A percentile compares a stretch with the other conserved stretches of the same genome.
Evolutionary conservation across 2,113 vertebrate genomes (phyloP).

Genomic region (Gymnocephalus cernua): DNA sequence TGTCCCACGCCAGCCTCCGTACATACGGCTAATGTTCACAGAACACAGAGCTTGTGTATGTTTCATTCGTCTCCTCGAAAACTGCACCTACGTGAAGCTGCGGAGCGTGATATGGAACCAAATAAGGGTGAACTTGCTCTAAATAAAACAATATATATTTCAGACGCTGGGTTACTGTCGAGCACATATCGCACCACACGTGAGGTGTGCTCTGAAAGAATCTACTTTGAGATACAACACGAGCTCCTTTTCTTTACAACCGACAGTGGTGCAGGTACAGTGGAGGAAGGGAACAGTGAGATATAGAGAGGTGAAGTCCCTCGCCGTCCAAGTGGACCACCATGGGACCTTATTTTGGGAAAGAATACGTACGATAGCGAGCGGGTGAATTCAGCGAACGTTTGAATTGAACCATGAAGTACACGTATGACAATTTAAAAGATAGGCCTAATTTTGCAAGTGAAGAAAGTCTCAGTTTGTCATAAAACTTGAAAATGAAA

Average conservation of each 20-base stretch:
- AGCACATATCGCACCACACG: conserved; percentile 20
- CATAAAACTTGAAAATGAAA: too few relatives aligned
- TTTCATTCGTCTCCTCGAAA: conserved; percentile 55
- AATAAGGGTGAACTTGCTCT: neutral
- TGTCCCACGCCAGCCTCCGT: conserved; percentile 66
- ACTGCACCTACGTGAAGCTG: conserved; percentile 47
- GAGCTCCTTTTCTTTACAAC: neutral
- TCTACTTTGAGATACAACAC: conserved; percentile 23
- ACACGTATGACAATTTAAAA: too few relatives aligned
- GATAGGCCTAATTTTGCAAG: too few relatives aligned
- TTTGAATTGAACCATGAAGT: too few relatives aligned
- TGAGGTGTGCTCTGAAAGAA: conserved; percentile 31
- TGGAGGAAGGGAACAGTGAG: conserved; percentile 14
- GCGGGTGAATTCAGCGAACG: too few relatives aligned
- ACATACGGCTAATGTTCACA: conserved; percentile 72
- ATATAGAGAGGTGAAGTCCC: too few relatives aligned
- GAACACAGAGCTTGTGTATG: conserved; percentile 72
- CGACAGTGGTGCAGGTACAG: conserved; percentile 18
- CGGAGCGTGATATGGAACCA: conserved; percentile 42
- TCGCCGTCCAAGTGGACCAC: too few relatives aligned
- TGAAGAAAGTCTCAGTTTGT: too few relatives aligned
- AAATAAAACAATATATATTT: conserved; percentile 8
- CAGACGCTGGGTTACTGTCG: conserved; percentile 22
- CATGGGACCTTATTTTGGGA: too few relatives aligned
- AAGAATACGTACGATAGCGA: too few relatives aligned